Evolutionary conservation across 2,113 vertebrate genomes (phyloP).

Genomic region (Deroptyus accipitrinus): DNA sequence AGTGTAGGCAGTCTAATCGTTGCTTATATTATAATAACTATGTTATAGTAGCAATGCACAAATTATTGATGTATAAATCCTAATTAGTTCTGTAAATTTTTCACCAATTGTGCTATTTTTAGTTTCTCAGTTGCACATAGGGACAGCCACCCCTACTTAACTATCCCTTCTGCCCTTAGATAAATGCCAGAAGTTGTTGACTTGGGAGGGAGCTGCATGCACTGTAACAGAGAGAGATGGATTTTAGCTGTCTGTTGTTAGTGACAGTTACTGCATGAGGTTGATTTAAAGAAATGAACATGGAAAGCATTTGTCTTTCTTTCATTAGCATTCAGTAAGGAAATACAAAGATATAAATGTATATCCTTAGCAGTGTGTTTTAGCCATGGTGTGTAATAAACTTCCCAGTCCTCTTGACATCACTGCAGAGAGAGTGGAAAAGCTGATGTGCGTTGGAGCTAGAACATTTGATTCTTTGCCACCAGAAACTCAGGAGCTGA

Average conservation of each 20-base stretch:
- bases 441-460: constrained; percentile 84
- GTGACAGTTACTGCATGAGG: not conserved
- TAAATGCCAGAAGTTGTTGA: not conserved
- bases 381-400: constrained; percentile 94
- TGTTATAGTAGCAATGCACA: not conserved
- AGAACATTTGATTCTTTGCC: constrained; percentile 88
- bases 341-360: not conserved
- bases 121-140: not conserved
- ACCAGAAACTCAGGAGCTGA: constrained; percentile 84
- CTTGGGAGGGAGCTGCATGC: not conserved
- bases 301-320: not conserved
- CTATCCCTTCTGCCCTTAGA: not conserved
- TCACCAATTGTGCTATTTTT: not conserved
- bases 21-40: rapidly evolving
- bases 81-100: not conserved
- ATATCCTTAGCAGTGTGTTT: constrained; percentile 62
- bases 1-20: not conserved
- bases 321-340: not conserved
- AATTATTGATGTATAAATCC: not conserved
- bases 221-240: not conserved
- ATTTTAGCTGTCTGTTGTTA: not conserved
- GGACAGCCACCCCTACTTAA: not conserved
- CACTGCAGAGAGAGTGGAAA: constrained; percentile 86
- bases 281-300: not conserved
- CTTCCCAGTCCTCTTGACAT: constrained; percentile 92